These are phyloP conservation scores for Erythrocercus mccallii DNA, from an alignment of 2,113 vertebrate genomes.

Conservation along the genomic window DNA sequence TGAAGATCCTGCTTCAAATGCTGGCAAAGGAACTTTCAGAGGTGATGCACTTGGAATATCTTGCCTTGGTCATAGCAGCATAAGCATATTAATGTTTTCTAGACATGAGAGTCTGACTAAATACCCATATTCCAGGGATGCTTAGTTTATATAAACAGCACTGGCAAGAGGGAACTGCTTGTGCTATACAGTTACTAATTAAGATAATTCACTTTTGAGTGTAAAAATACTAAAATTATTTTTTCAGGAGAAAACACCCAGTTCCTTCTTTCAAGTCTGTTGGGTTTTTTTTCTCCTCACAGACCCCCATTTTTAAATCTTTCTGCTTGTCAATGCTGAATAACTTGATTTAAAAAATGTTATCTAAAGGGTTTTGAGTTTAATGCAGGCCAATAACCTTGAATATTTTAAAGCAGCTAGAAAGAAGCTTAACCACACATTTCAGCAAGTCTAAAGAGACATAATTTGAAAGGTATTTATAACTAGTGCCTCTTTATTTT, in stretches of 20 bases:
- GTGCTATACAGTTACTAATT: neutral
- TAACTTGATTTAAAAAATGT: constrained; percentile 22
- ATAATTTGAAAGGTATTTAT: constrained; percentile 48
- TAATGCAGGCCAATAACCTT: constrained; percentile 62
- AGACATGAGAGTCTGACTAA: neutral
- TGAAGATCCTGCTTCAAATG: neutral
- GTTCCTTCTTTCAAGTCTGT: neutral
- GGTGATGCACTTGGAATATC: neutral
- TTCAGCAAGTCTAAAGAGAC: constrained; percentile 62
- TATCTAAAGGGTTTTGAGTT: constrained; percentile 48
- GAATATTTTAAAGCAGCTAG: constrained; percentile 45
- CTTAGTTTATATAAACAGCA: neutral
- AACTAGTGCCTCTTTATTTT: constrained; percentile 51
- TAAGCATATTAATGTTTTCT: neutral
- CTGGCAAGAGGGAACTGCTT: neutral
- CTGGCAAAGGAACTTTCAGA: neutral
- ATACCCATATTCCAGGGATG: neutral
- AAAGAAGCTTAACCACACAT: constrained; percentile 61
- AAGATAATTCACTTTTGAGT: neutral
- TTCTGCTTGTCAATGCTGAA: neutral
- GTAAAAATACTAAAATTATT: neutral
- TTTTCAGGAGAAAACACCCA: neutral
- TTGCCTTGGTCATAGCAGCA: neutral
- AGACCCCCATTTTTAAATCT: neutral
- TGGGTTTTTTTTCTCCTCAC: neutral